Base-by-base conservation (phyloP, 2,797 vertebrate species). In the Lateolabrax maculatus region DNA sequence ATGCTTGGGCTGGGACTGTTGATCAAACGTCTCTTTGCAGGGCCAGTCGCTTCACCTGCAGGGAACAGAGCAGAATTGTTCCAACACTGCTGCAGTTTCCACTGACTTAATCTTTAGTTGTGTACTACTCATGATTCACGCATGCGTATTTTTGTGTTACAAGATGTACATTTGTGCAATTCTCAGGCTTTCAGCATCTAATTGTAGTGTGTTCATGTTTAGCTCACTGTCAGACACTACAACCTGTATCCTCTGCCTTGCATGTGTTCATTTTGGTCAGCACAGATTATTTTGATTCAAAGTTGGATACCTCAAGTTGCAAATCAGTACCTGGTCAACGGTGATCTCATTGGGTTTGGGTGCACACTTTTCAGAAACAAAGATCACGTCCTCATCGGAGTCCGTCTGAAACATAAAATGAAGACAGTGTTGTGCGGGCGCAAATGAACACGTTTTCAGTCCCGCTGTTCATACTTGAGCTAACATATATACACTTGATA, bases 11-110 rank as follows among this genome's bases (percentile, higher is more conserved):
- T 93, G 94, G 0, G 96, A 97, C 81, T 94, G 96, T 51, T 94
- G 81, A 67, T 97, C 96, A 0, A n/a, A 96, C 94, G 63, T 97
- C 96, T 80, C 93, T 95, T 53, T 97, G 96, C 25, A 97, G 92
- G 49, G 94, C 94, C 85, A 93, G 92, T 6, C 93, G 86, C 74
- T 93, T 95, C 11, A 68, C 91, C 97, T 97, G 70, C 71, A 39
- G 23, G 49, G 3, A 64, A 23, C 19, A 74, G 15, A 44, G 18
- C 6, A 27, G 48, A 39, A 21, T n/a, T 27, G 19, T 57, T 57
- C 29, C 11, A 2, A 0, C 29, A 55, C 7, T 37, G 7, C 27
- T 53, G 23, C 23, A 46, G 5, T 21, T 53, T 27, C 25, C 12
- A 23, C 43, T 18, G 13, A 23, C 23, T 25, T 25, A 36, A n/a